Percentiles rank a stretch among this genome's conserved stretches.
phyloP scores from a whole-genome alignment of 35 echinoderm and acorn worm genomes.

The Strongylocentrotus purpuratus region DNA sequence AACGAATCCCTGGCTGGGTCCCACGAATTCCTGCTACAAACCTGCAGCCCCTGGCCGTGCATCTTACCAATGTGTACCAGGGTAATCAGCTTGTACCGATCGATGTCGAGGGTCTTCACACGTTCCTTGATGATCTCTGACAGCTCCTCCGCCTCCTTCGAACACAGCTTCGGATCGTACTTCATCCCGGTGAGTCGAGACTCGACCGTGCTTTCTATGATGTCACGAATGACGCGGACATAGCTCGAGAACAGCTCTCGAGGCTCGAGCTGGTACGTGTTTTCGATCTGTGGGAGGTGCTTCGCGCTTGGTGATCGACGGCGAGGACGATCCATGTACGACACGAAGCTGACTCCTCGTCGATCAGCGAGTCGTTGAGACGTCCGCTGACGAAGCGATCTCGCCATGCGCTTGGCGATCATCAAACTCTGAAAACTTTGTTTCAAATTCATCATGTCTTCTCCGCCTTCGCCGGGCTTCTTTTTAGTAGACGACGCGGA shows the following conservation, averaged over 20 bases:
- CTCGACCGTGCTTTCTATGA: slow-evolving; percentile 51
- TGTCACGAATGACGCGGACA: slow-evolving; percentile 37
- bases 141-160: slow-evolving; percentile 47
- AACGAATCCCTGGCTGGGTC: slow-evolving; percentile 70
- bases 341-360: slow-evolving; percentile 54
- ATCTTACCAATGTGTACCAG: slow-evolving; percentile 75
- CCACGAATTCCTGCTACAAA: slow-evolving; percentile 70
- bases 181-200: slow-evolving; percentile 33
- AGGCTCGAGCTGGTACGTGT: slow-evolving; percentile 69
- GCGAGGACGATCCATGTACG: slow-evolving; percentile 49
- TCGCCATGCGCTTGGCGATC: slow-evolving; percentile 58
- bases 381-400: slow-evolving; percentile 57
- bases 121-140: slow-evolving; percentile 64
- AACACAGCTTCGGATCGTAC: slow-evolving; percentile 62
- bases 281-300: slow-evolving; percentile 42
- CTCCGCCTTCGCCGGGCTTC: background rate
- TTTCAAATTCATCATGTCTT: background rate
- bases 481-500: background rate
- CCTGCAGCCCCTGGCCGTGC: slow-evolving; percentile 47
- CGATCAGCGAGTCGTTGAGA: slow-evolving; percentile 62
- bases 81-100: slow-evolving; percentile 71
- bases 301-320: background rate
- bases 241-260: slow-evolving; percentile 50
- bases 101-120: slow-evolving; percentile 64
- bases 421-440: slow-evolving; percentile 41